A percentile compares a stretch with the other conserved stretches of the same genome.
Evolutionary conservation across 2,888 invertebrate genomes (phyloP).

Genomic region (Campoplex capitator): DNA sequence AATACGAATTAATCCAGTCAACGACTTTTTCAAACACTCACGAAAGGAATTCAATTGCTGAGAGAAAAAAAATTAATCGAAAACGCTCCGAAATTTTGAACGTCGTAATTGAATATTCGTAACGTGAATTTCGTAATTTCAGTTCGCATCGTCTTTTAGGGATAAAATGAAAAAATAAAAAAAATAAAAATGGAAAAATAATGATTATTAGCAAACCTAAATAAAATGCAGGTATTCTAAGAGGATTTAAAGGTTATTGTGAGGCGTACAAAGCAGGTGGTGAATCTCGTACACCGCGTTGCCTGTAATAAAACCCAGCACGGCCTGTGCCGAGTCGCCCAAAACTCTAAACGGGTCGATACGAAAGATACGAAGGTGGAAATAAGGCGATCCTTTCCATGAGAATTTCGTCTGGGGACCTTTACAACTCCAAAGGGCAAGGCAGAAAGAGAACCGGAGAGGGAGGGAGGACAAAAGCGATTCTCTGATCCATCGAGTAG

Average conservation of each 20-base stretch:
- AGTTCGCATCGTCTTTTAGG: background rate
- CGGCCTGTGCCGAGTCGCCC: background rate
- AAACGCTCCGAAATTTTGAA: background rate
- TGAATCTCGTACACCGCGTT: slow-evolving; percentile 23
- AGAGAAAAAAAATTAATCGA: no score
- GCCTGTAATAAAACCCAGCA: background rate
- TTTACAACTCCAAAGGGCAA: background rate
- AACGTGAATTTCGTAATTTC: background rate
- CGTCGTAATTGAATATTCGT: background rate
- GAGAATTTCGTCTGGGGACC: slow-evolving; percentile 28
- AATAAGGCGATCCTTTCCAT: slow-evolving; percentile 24
- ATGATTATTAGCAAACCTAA: background rate
- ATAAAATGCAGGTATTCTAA: background rate
- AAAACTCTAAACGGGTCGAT: slow-evolving; percentile 50
- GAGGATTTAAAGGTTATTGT: slow-evolving; percentile 29
- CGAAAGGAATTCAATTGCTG: background rate
- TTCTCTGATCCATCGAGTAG: slow-evolving; percentile 24
- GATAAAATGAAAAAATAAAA: background rate
- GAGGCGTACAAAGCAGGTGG: slow-evolving; percentile 31
- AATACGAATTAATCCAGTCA: no score
- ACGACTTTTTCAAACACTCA: background rate
- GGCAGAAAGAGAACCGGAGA: background rate
- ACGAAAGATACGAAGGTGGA: slow-evolving; percentile 33
- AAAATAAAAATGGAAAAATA: background rate
- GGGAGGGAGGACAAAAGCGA: slow-evolving; percentile 28